Percentiles rank a stretch among this genome's conserved stretches.
Conservation (phyloP, 2,797 vertebrate species). For the Sphaeramia orbicularis region DNA sequence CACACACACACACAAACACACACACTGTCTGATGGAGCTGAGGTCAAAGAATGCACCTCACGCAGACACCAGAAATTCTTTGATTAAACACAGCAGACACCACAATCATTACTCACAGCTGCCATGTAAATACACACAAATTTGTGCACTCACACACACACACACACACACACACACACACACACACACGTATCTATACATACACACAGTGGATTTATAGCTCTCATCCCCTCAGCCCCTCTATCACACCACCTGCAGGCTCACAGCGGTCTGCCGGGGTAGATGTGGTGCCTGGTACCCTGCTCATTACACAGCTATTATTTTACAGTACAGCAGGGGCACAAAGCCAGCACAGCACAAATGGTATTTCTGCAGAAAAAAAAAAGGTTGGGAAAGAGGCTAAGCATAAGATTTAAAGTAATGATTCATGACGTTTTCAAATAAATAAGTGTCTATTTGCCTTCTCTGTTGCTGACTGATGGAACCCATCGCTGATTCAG, state of each 20-base stretch:
- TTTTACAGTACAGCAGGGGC: slow-evolving; percentile 62
- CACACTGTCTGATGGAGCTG: slow-evolving; percentile 4
- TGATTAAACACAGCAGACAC: slow-evolving; percentile 72
- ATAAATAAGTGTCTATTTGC: slow-evolving; percentile 52
- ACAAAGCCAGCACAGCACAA: slow-evolving; percentile 42
- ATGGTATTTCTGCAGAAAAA: slow-evolving; percentile 42
- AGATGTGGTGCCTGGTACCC: slow-evolving; percentile 83
- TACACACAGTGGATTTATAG: slow-evolving; percentile 76
- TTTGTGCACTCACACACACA: slow-evolving; percentile 10
- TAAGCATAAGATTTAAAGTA: slow-evolving; percentile 40
- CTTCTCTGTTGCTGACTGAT: slow-evolving; percentile 24
- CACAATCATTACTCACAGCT: slow-evolving; percentile 70
- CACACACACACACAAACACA: slow-evolving; percentile 15
- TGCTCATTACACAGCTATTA: slow-evolving; percentile 65
- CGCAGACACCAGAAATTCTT: slow-evolving; percentile 43
- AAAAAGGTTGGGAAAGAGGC: slow-evolving; percentile 34
- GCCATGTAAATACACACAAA: slow-evolving; percentile 60
- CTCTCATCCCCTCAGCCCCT: slow-evolving; percentile 41
- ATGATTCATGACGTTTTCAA: slow-evolving; percentile 39
- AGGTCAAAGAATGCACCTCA: slow-evolving; percentile 42
- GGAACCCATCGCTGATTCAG: slow-evolving; percentile 7
- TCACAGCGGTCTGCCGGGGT: slow-evolving; percentile 42
- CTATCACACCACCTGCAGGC: slow-evolving; percentile 66
- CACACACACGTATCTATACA: slow-evolving; percentile 20
- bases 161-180: slow-evolving; percentile 32